These are phyloP conservation scores for Pygocentrus nattereri DNA, from an alignment of 2,797 vertebrate genomes.

Conservation along the genomic window DNA sequence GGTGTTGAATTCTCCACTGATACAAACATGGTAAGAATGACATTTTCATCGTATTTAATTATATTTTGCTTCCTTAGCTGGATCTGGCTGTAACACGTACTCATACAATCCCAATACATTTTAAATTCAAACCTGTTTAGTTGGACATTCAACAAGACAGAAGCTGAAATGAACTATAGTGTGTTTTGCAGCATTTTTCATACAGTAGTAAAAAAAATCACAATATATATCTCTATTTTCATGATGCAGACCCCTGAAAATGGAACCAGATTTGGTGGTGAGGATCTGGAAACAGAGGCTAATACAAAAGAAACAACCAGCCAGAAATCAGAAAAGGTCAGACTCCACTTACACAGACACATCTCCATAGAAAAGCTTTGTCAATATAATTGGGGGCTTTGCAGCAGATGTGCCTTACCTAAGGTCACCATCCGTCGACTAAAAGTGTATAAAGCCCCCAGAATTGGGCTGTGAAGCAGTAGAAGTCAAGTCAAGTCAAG, in stretches of 20 bases:
- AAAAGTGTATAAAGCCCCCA: no score
- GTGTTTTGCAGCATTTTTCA: background rate
- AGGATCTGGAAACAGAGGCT: background rate
- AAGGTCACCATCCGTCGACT: no score
- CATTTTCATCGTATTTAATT: background rate
- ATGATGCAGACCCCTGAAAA: constrained; percentile 15
- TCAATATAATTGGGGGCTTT: background rate
- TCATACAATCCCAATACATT: background rate
- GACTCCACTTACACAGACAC: background rate
- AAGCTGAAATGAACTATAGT: background rate
- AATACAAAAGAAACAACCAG: background rate
- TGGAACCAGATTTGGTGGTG: background rate
- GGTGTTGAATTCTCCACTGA: constrained; percentile 32
- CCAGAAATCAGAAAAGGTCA: constrained; percentile 26
- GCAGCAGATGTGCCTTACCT: background rate
- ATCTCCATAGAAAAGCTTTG: background rate
- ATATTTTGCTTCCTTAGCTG: background rate
- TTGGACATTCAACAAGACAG: background rate
- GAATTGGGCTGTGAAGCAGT: no score
- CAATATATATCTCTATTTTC: constrained; percentile 3
- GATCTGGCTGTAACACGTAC: background rate
- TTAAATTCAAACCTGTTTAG: background rate
- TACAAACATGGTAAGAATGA: constrained; percentile 47
- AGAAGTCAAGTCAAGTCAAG: no score
- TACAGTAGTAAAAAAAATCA: background rate